Percentiles rank a stretch among this genome's conserved stretches.
These are phyloP conservation scores for Pyralis farinalis DNA, from an alignment of 2,888 invertebrate species.

Conservation along the genomic window DNA sequence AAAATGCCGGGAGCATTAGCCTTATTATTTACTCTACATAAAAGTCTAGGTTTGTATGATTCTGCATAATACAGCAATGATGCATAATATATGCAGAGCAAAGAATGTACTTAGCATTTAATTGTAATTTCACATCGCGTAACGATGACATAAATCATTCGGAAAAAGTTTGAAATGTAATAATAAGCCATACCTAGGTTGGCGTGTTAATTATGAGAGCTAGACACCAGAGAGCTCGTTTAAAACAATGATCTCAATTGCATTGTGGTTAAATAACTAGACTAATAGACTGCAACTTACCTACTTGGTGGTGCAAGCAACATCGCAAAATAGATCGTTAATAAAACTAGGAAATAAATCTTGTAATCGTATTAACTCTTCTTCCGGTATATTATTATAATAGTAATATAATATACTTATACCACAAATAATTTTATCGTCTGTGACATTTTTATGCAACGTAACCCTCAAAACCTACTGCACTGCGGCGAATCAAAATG, in stretches of 20 bases:
- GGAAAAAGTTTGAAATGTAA: background rate
- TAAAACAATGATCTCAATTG: slow-evolving; percentile 4
- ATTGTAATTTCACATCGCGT: slow-evolving; percentile 1
- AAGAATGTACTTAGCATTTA: background rate
- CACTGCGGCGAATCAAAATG: no score
- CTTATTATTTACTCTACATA: background rate
- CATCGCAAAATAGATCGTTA: no score
- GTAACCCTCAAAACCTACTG: no score
- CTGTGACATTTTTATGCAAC: no score
- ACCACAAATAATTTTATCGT: no score
- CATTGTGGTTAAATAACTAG: background rate
- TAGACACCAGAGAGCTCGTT: background rate
- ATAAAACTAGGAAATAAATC: no score
- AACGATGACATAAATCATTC: slow-evolving; percentile 5
- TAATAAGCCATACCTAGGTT: slow-evolving; percentile 2
- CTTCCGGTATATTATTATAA: no score
- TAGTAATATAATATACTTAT: no score
- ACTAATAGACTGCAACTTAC: no score
- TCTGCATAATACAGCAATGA: background rate
- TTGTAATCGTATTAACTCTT: no score
- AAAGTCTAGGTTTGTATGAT: background rate
- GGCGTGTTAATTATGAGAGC: slow-evolving; percentile 7
- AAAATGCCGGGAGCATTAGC: background rate
- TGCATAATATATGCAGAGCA: background rate
- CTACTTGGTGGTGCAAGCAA: no score